phyloP scores from a whole-genome alignment of 2,113 vertebrate species.

The Crocuta crocuta region DNA sequence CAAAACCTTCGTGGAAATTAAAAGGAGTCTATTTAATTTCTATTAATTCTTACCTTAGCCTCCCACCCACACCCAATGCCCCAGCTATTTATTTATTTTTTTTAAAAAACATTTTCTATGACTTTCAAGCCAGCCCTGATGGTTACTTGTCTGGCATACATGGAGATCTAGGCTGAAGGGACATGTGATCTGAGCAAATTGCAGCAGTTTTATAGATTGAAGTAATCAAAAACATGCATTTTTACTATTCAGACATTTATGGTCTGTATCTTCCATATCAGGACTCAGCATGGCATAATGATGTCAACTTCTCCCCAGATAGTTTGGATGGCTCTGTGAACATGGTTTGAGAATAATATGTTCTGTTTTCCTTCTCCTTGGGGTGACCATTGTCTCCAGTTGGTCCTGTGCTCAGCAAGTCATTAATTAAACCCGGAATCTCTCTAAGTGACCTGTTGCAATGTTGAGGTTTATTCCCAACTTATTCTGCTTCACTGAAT shows the following conservation, averaged over 20 bases:
- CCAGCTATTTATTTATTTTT: background rate
- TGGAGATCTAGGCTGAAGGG: slow-evolving; percentile 51
- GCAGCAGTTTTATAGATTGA: background rate
- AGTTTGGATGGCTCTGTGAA: slow-evolving; percentile 78
- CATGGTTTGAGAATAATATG: slow-evolving; percentile 76
- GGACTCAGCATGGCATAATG: background rate
- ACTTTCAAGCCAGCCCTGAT: background rate
- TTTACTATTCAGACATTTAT: background rate
- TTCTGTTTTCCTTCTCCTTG: slow-evolving; percentile 85
- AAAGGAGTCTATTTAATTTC: background rate
- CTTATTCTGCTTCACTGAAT: slow-evolving; percentile 79
- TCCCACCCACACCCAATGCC: background rate
- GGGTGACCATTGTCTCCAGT: slow-evolving; percentile 85
- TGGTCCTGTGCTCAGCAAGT: slow-evolving; percentile 83
- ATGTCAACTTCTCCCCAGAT: slow-evolving; percentile 47
- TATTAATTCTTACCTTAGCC: background rate
- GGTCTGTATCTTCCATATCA: background rate
- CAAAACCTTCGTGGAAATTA: background rate
- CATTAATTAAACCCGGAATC: slow-evolving; percentile 87
- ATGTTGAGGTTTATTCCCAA: slow-evolving; percentile 75
- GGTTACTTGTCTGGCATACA: slow-evolving; percentile 13
- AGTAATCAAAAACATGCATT: slow-evolving; percentile 19
- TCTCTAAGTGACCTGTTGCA: slow-evolving; percentile 84
- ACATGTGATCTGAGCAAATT: slow-evolving; percentile 46
- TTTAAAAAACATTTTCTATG: background rate